Percentiles rank a stretch among this genome's conserved stretches.
These are phyloP conservation scores for Pectinophora gossypiella DNA, from an alignment of 1,140 invertebrate genomes.

Conservation along the genomic window DNA sequence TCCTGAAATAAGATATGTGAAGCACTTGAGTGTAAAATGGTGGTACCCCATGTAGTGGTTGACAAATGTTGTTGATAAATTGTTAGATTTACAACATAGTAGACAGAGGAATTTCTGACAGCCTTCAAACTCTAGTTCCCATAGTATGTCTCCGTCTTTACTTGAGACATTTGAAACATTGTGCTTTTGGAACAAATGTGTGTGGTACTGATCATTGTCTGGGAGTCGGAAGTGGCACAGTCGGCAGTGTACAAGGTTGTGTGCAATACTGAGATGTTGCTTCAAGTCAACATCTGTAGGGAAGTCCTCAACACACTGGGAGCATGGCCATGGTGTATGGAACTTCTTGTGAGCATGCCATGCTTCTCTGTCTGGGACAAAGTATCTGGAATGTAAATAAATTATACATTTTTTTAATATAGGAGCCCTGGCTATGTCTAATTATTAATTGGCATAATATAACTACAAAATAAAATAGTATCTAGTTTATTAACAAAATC, in stretches of 20 bases:
- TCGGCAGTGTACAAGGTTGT: slow-evolving; percentile 66
- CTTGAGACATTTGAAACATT: slow-evolving; percentile 44
- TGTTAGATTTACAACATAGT: slow-evolving; percentile 52
- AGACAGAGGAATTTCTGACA: slow-evolving; percentile 48
- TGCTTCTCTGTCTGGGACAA: slow-evolving; percentile 51
- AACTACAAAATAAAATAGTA: not conserved
- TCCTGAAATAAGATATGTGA: slow-evolving; percentile 52
- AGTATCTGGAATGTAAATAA: slow-evolving; percentile 51
- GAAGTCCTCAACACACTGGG: slow-evolving; percentile 62
- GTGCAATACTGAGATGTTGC: slow-evolving; percentile 44
- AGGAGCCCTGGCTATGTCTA: no score
- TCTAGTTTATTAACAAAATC: not conserved
- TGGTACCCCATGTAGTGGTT: slow-evolving; percentile 66
- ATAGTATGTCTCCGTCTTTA: slow-evolving; percentile 47
- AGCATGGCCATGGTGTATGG: slow-evolving; percentile 65
- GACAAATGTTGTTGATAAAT: slow-evolving; percentile 43
- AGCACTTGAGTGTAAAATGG: slow-evolving; percentile 64
- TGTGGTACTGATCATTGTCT: slow-evolving; percentile 51
- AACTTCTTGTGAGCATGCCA: slow-evolving; percentile 54
- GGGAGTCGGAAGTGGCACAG: slow-evolving; percentile 61
- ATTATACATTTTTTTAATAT: not conserved
- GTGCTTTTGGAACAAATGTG: slow-evolving; percentile 63
- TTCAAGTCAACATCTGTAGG: slow-evolving; percentile 38
- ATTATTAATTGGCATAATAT: no score
- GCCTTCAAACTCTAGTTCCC: slow-evolving; percentile 50